Conservation (phyloP, 2,797 vertebrate species). For the Anguilla pacifica region DNA sequence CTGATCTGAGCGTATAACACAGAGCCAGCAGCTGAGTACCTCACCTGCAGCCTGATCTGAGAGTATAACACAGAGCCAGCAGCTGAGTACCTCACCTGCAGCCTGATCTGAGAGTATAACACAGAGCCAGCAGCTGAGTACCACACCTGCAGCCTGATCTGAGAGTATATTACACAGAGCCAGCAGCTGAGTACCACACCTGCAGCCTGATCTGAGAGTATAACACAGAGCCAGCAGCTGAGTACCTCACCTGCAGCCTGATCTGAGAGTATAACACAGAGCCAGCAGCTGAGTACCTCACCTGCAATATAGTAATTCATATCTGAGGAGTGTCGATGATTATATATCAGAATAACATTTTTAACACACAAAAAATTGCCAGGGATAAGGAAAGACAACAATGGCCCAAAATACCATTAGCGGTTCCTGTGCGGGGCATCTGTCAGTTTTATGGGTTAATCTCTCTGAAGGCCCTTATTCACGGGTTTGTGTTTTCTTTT, state of each 20-base stretch:
- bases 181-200: too few relatives aligned
- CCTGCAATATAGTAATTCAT: conserved; percentile 77
- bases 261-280: conserved; percentile 63
- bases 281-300: conserved; percentile 69
- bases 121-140: conserved; percentile 43
- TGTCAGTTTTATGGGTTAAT: conserved; percentile 88
- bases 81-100: too few relatives aligned
- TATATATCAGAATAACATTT: conserved; percentile 85
- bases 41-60: too few relatives aligned
- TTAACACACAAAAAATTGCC: conserved; percentile 71
- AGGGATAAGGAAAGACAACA: conserved; percentile 81
- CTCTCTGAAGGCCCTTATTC: conserved; percentile 90
- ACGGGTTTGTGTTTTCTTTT: conserved; percentile 93
- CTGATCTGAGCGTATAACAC: too few relatives aligned
- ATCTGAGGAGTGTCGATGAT: conserved; percentile 80
- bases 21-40: too few relatives aligned
- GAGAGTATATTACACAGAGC: conserved; percentile 75
- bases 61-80: too few relatives aligned
- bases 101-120: conserved; percentile 66
- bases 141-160: too few relatives aligned
- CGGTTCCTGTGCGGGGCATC: conserved; percentile 83
- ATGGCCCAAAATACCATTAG: conserved; percentile 83
- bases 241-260: too few relatives aligned
- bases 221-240: too few relatives aligned
- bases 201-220: too few relatives aligned